Base-by-base conservation (phyloP, 53 echinoderm and acorn worm genomes). In the Stichopus horrens region DNA sequence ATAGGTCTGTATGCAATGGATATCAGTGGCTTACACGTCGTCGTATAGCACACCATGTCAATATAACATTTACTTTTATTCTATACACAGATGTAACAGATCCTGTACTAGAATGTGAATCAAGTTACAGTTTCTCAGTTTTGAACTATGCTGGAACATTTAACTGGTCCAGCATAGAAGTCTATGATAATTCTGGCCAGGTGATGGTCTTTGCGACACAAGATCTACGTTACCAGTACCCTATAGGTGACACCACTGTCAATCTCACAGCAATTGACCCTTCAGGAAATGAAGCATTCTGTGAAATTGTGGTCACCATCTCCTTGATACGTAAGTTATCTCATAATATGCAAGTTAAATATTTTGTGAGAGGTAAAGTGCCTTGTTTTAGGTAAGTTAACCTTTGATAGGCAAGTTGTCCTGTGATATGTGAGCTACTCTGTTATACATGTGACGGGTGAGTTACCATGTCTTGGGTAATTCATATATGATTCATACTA, bases 281-380 rank as follows among this genome's bases (percentile, higher is more conserved):
- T 18, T 80, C 80, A 2, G 80, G 80, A 11, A 80, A 80, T 7
- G 20, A 58, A 11, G 80, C 5, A 11, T n/a, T 53, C 20, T 80
- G 80, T 23, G 9, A 22, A 56, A 55, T 56, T 58, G 19, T 58
- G 1, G 80, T 80, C 4, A 56, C 22, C 5, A 57, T 80, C 8
- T 13, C 80, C 16, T 80, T 80, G 19, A 80, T 80, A 21, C 10
- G 80, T 80, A 58, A 80, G 80, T 80, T 21, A 37, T 37, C 37
- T 37, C 37, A 2, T 37, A 37, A 37, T 37, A 37, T 37, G 37
- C 2, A 37, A 37, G 37, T 37, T 37, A 0, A 37, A 37, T 37
- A 2, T 37, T 37, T 37, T 37, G 37, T 37, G 37, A 37, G 37
- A 37, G 37, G 37, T 37, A 37, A 37, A 37, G 0, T 37, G 37